Conservation (phyloP, 2,113 vertebrate species). For the Labrus mixtus region DNA sequence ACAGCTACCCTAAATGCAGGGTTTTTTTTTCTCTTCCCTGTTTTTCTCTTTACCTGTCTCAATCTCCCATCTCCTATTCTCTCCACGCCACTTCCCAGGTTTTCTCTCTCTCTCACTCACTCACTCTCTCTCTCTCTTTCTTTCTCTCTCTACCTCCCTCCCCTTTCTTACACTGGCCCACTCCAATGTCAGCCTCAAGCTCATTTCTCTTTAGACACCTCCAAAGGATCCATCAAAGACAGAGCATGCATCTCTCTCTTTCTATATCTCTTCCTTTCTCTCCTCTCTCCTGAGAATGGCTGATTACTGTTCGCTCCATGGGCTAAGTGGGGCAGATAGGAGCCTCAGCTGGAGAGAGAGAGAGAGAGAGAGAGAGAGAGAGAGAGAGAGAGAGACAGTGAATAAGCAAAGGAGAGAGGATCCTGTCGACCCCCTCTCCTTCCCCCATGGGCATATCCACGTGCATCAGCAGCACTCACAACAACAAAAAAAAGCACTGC, state of each 20-base stretch:
- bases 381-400: constrained; percentile 7
- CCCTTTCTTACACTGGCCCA: constrained; percentile 44
- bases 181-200: constrained; percentile 66
- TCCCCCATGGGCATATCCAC: constrained; percentile 51
- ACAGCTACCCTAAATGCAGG: constrained; percentile 41
- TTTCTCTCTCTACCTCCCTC: constrained; percentile 17
- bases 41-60: constrained; percentile 51
- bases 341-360: constrained; percentile 74
- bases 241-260: constrained; percentile 62
- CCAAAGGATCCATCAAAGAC: constrained; percentile 77
- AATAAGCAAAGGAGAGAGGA: constrained; percentile 61
- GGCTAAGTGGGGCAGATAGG: constrained; percentile 83
- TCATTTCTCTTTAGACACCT: constrained; percentile 69
- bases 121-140: background rate
- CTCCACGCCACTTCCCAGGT: background rate
- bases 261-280: constrained; percentile 17
- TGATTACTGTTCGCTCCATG: constrained; percentile 83
- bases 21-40: constrained; percentile 3
- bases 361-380: background rate
- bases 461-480: constrained; percentile 38
- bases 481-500: constrained; percentile 48
- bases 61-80: background rate
- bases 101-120: background rate
- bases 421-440: constrained; percentile 31
- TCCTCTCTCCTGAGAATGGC: constrained; percentile 78